Conservation (phyloP, 2,113 vertebrate species). For the Gnathonemus longibarbis region DNA sequence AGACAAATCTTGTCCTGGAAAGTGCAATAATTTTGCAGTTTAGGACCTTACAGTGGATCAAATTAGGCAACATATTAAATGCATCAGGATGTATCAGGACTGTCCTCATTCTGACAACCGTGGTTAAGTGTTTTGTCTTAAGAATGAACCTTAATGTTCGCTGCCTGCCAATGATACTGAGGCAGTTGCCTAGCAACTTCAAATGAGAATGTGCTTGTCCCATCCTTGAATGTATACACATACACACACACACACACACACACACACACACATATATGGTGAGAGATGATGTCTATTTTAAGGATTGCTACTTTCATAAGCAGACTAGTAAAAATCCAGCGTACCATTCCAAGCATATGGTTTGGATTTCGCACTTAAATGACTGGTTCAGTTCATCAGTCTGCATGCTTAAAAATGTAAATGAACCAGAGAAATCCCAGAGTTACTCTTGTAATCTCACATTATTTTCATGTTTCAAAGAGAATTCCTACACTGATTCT, state of each 20-base stretch:
- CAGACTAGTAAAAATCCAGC: neutral
- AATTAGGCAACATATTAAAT: neutral
- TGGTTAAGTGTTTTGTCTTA: neutral
- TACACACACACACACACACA: neutral
- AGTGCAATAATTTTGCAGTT: neutral
- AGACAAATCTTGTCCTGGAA: neutral
- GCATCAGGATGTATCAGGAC: neutral
- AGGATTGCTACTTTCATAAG: neutral
- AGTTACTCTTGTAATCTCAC: neutral
- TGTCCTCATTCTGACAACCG: neutral
- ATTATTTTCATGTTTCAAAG: neutral
- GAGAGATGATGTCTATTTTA: neutral
- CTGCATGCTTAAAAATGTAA: neutral
- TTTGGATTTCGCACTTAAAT: neutral
- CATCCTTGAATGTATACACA: constrained; percentile 38
- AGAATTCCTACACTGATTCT: neutral
- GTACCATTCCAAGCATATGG: neutral
- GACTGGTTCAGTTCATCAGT: neutral
- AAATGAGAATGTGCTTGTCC: constrained; percentile 43
- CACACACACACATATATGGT: neutral
- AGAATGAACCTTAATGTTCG: constrained; percentile 26
- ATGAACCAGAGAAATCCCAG: neutral
- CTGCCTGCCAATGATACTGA: constrained; percentile 44
- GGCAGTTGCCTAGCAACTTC: constrained; percentile 63
- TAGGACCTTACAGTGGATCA: neutral